A percentile compares a stretch with the other conserved stretches of the same genome.
These are phyloP conservation scores for Psittacula derbiana DNA, from an alignment of 2,797 vertebrate genomes.

Conservation along the genomic window DNA sequence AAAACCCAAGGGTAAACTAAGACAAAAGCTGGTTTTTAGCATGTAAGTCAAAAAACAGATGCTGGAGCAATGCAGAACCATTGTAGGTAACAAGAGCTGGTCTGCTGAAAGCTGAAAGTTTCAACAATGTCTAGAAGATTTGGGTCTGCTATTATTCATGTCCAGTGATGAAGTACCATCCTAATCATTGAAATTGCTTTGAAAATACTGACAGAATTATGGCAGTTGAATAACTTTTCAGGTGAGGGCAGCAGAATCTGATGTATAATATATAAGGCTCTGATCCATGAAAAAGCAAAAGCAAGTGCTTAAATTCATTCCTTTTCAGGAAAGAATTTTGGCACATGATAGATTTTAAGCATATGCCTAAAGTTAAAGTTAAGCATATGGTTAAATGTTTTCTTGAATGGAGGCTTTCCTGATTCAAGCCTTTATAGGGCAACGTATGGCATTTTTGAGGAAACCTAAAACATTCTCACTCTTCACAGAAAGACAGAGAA, in stretches of 20 bases:
- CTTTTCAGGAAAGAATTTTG: neutral
- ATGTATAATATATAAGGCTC: neutral
- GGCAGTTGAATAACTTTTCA: neutral
- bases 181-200: neutral
- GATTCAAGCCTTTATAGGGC: conserved; percentile 32
- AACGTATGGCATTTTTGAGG: conserved; percentile 48
- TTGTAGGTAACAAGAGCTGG: neutral
- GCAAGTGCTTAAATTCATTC: conserved; percentile 23
- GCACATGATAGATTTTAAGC: conserved; percentile 45
- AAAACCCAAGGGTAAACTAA: neutral
- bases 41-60: neutral
- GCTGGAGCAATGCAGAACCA: neutral
- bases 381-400: conserved; percentile 62
- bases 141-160: neutral
- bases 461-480: conserved; percentile 37
- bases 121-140: neutral
- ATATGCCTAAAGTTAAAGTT: conserved; percentile 47
- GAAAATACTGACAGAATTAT: neutral
- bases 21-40: neutral
- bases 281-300: conserved; percentile 31
- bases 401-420: conserved; percentile 36
- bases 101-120: neutral
- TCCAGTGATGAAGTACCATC: neutral
- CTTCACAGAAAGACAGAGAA: conserved; percentile 7
- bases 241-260: neutral